These are phyloP conservation scores for Melanaphis sacchari DNA, from an alignment of 1,140 invertebrate genomes.

Conservation along the genomic window DNA sequence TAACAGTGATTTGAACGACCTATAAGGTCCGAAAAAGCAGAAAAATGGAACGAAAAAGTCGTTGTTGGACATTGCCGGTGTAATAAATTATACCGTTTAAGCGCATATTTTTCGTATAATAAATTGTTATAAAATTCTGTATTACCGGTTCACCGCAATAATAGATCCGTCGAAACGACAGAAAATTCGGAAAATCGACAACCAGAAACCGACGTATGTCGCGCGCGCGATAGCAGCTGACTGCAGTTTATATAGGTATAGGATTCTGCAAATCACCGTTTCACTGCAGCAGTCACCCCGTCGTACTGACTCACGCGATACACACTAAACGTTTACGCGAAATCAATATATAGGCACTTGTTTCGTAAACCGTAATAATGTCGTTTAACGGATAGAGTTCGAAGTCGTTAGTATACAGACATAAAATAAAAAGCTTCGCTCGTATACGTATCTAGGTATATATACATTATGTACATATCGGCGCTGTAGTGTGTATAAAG, in stretches of 20 bases:
- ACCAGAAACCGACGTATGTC: neutral
- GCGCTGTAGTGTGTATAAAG: too few relatives aligned
- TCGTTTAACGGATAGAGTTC: conserved; percentile 6
- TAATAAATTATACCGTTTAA: too few relatives aligned
- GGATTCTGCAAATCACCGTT: neutral
- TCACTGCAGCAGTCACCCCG: neutral
- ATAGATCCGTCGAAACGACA: neutral
- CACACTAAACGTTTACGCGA: neutral
- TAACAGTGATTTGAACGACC: neutral
- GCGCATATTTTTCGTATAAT: too few relatives aligned
- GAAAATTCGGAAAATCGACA: neutral
- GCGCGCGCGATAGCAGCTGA: too few relatives aligned
- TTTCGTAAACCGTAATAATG: conserved; percentile 3
- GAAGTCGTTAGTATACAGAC: neutral
- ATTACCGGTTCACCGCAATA: neutral
- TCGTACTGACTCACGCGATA: neutral
- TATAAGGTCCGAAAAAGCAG: neutral
- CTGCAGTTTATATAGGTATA: neutral
- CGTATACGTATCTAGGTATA: neutral
- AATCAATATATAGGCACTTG: conserved; percentile 12
- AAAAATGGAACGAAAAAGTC: neutral
- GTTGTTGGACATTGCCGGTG: too few relatives aligned
- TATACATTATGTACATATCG: neutral
- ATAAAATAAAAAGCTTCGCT: conserved; percentile 14
- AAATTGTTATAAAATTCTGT: too few relatives aligned